A percentile compares a stretch with the other conserved stretches of the same genome.
Evolutionary conservation across 2,797 vertebrate species (phyloP).

Genomic region (Choloepus didactylus): DNA sequence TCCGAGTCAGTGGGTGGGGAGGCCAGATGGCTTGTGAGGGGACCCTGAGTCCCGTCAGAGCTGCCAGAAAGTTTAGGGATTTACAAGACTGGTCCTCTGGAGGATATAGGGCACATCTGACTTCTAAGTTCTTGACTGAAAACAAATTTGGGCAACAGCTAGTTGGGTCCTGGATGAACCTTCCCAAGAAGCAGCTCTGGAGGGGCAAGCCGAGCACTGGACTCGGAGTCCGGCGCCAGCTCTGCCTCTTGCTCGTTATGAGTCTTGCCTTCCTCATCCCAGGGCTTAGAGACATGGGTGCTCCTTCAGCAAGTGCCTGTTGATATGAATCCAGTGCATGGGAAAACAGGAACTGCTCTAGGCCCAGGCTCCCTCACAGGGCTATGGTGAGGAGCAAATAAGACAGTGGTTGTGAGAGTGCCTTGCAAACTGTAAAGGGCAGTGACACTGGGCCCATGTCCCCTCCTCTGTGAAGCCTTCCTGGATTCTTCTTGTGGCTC

Average conservation of each 20-base stretch:
- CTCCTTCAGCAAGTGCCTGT: not conserved
- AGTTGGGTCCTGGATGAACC: not conserved
- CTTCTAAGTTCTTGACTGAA: not conserved
- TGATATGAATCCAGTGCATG: not conserved
- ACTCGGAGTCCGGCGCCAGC: too few relatives aligned
- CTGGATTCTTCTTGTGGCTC: not conserved
- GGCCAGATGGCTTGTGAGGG: not conserved
- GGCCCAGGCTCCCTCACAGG: not conserved
- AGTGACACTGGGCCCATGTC: accelerated
- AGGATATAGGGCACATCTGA: constrained; percentile 16
- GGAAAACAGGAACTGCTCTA: not conserved
- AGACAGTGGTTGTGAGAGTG: not conserved
- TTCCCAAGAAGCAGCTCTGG: not conserved
- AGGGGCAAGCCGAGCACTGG: not conserved
- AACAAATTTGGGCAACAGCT: not conserved
- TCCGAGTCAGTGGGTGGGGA: not conserved
- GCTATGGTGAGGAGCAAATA: not conserved
- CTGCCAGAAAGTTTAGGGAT: not conserved
- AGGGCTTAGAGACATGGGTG: not conserved
- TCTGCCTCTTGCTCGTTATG: not conserved
- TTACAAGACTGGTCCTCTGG: not conserved
- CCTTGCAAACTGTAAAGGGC: not conserved
- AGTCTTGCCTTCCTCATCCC: not conserved
- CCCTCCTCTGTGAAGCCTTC: not conserved
- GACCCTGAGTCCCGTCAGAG: accelerated